Evolutionary conservation across 1,140 invertebrate genomes (phyloP).

Genomic region (Brachystomella parvula): DNA sequence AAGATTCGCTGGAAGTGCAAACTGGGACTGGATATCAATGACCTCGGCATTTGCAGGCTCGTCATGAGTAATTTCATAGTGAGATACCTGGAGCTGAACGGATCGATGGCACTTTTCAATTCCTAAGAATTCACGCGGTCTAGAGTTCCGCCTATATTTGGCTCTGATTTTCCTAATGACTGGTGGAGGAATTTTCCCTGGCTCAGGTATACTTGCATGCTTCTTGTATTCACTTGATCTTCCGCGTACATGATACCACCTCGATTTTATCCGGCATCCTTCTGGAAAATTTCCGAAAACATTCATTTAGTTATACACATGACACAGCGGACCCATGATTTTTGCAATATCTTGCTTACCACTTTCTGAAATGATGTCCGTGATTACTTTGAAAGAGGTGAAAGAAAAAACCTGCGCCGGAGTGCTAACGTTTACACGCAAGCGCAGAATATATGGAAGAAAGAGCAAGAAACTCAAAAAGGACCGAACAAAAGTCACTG

Average conservation of each 20-base stretch:
- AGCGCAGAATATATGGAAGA: no score
- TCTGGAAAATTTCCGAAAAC: no score
- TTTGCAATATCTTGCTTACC: no score
- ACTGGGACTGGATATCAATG: not conserved
- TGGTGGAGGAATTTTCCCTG: not conserved
- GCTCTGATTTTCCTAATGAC: not conserved
- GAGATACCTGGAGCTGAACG: not conserved
- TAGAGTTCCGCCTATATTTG: not conserved
- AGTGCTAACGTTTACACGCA: no score
- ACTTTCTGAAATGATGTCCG: no score
- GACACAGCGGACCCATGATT: no score
- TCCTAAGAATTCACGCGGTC: not conserved
- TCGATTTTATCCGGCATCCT: slow-evolving; percentile 1
- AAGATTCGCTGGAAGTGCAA: not conserved
- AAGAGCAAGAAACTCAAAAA: no score
- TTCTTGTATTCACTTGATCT: not conserved
- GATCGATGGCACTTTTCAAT: not conserved
- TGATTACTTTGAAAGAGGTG: no score
- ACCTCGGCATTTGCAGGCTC: not conserved
- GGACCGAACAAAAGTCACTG: no score
- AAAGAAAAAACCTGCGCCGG: no score
- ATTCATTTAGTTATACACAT: no score
- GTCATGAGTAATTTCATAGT: not conserved
- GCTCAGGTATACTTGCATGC: not conserved
- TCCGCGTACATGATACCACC: not conserved